Base-by-base conservation (phyloP, 2,888 invertebrate species). In the Hydriomena furcata region DNA sequence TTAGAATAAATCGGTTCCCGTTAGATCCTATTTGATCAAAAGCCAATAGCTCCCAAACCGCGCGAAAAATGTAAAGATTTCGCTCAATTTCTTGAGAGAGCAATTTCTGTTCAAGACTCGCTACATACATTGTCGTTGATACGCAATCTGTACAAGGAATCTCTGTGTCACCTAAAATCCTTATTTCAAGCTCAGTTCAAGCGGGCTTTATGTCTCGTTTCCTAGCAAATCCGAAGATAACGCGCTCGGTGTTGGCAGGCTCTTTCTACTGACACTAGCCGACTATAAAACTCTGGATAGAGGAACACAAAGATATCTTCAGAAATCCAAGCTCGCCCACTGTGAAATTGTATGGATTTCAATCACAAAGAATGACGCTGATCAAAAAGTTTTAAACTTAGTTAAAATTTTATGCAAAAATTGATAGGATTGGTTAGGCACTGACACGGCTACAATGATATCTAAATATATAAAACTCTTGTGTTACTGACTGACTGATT, bases 181-280 rank as follows among this genome's bases (percentile, higher is more conserved):
- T 65, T 71, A 68, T 66, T 65, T 60, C 63, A 64, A 68, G 65
- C 71, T 71, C 66, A 75, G 72, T 74, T 74, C 68, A 69, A 67
- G 65, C 65, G 60, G 67, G 79, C 73, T 80, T 77, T 79, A 72
- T 68, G 76, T 79, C 75, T 77, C 75, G 74, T 78, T 78, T 74
- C 65, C 67, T 73, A 70, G 75, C 73, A 79, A 82, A 82, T 82
- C 78, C 75, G 66, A 64, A 76, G 79, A 77, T 79, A 80, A 71
- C 73, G 63, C 66, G 55, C 45, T 28, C 65, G 49, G 59, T 65
- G 67, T 66, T 66, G 70, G 66, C 64, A 66, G 56, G 60, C 51
- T 56, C 54, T 56, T 53, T 43, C 49, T 45, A 37, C 50, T 54
- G 56, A 62, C 63, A 63, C 63, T 65, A 66, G 66, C 52, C 65